These are phyloP conservation scores for Azemiops feae DNA, from an alignment of 2,113 vertebrate genomes.

Conservation along the genomic window DNA sequence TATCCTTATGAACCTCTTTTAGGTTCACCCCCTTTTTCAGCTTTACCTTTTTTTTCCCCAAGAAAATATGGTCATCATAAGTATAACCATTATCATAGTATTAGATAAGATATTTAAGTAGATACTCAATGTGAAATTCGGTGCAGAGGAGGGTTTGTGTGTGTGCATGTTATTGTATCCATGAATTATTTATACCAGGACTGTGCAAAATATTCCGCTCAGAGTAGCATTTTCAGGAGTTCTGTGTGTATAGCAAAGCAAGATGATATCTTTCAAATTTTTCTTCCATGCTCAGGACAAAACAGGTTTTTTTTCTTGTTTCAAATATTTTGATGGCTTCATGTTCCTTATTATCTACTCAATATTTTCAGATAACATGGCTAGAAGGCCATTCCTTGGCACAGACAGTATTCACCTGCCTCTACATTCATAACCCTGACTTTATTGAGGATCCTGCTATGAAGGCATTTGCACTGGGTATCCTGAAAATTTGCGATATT, in stretches of 20 bases:
- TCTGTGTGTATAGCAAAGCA: neutral
- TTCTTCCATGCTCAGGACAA: neutral
- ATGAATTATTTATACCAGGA: neutral
- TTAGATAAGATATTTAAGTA: neutral
- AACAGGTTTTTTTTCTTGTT: neutral
- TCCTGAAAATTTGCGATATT: conserved; percentile 97
- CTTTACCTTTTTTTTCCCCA: neutral
- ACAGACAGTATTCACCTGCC: conserved; percentile 98
- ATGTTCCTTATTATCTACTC: conserved; percentile 14
- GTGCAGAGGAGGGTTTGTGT: neutral
- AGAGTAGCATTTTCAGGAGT: neutral
- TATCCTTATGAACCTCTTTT: neutral
- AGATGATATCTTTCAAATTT: neutral
- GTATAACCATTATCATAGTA: neutral
- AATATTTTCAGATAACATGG: conserved; percentile 89
- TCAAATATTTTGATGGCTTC: neutral
- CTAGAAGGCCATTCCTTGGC: conserved; percentile 97
- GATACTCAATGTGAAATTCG: neutral
- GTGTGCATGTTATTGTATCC: neutral
- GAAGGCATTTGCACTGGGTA: conserved; percentile 95
- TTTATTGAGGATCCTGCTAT: conserved; percentile 96
- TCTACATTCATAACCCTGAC: conserved; percentile 98
- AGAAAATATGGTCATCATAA: neutral
- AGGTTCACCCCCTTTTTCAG: neutral
- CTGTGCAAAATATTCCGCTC: neutral